These are phyloP conservation scores for Yponomeuta sedellus DNA, from an alignment of 2,888 invertebrate genomes.

Conservation along the genomic window DNA sequence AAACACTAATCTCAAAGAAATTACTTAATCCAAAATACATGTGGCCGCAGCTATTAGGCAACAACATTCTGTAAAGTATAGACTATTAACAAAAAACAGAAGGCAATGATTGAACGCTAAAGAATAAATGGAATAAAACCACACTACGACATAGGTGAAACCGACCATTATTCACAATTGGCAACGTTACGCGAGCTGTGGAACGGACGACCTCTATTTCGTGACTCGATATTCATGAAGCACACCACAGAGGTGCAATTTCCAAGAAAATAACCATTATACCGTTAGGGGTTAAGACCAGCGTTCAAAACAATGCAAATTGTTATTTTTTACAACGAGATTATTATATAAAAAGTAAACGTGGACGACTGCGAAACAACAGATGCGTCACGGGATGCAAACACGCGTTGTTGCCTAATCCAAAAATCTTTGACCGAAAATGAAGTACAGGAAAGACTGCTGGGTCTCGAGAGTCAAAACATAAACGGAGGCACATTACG, in stretches of 20 bases:
- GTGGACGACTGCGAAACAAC: constrained; percentile 18
- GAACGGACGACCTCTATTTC: constrained; percentile 15
- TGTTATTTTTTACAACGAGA: neutral
- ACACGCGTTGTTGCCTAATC: constrained; percentile 42
- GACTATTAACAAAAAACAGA: neutral
- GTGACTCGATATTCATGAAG: constrained; percentile 14
- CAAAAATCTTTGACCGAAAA: constrained; percentile 28
- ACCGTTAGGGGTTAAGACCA: neutral
- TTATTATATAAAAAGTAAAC: neutral
- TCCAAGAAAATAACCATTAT: neutral
- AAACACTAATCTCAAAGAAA: neutral
- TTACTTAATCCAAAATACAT: neutral
- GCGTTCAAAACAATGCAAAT: constrained; percentile 1
- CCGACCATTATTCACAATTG: constrained; percentile 5
- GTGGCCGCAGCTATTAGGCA: neutral
- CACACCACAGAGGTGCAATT: neutral
- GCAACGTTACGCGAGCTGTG: constrained; percentile 16
- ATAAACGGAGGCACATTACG: constrained; percentile 46
- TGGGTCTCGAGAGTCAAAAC: constrained; percentile 38
- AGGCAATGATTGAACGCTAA: neutral
- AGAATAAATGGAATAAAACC: constrained; percentile 1
- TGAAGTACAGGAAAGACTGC: constrained; percentile 40
- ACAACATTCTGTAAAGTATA: neutral
- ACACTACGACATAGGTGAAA: constrained; percentile 1
- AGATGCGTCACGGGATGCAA: constrained; percentile 41